phyloP scores from a whole-genome alignment of 2,113 vertebrate species.

The Campylomormyrus tamandua region DNA sequence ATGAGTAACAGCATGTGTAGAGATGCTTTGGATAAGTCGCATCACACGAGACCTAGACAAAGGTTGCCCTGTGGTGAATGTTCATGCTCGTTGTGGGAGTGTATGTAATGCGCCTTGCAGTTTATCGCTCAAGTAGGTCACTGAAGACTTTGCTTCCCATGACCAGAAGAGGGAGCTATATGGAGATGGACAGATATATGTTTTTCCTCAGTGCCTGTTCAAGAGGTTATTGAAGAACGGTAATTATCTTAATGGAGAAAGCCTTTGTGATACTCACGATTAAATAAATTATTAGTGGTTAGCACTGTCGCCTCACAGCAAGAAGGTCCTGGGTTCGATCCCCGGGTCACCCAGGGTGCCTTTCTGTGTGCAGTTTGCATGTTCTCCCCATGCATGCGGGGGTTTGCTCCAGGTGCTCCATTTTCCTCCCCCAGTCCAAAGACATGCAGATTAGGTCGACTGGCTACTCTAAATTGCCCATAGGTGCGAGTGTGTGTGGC shows the following conservation, averaged over 20 bases:
- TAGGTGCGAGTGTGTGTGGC: too few species aligned
- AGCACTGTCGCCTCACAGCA: too few species aligned
- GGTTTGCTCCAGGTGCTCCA: too few species aligned
- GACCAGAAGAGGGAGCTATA: constrained; percentile 41
- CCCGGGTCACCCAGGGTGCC: too few species aligned
- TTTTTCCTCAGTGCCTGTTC: not conserved
- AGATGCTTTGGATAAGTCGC: not conserved
- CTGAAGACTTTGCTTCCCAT: not conserved
- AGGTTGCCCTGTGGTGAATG: not conserved
- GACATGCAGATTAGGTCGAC: too few species aligned
- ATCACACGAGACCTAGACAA: not conserved
- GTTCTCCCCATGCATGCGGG: too few species aligned
- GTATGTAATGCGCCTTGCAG: not conserved
- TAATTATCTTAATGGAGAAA: not conserved
- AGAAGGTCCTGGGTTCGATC: too few species aligned
- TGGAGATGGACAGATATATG: not conserved
- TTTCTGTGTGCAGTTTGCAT: too few species aligned
- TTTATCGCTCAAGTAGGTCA: constrained; percentile 23
- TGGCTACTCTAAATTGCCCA: too few species aligned
- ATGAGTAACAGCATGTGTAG: not conserved
- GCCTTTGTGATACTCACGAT: not conserved
- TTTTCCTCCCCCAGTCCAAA: too few species aligned
- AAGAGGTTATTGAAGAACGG: not conserved
- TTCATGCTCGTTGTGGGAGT: not conserved
- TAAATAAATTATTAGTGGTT: not conserved